These are phyloP conservation scores for Drosophila obscura DNA, from an alignment of 1,140 invertebrate genomes.

Conservation along the genomic window DNA sequence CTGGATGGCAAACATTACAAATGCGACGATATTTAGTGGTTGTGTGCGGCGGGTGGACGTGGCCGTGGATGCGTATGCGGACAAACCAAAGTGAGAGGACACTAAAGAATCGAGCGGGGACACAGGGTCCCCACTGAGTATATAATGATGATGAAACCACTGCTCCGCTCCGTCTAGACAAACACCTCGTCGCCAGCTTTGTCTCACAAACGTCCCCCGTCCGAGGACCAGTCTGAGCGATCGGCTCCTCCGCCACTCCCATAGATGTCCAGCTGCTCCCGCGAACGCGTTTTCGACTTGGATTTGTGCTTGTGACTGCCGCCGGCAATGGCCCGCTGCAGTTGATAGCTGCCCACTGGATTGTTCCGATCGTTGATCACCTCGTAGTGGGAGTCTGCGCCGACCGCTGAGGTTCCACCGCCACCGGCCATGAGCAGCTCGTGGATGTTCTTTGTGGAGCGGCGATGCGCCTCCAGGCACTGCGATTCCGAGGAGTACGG, in stretches of 20 bases:
- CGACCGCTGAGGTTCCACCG: constrained; percentile 6
- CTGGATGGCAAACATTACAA: constrained; percentile 78
- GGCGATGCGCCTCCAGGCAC: constrained; percentile 79
- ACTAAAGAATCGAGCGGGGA: constrained; percentile 11
- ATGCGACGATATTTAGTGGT: constrained; percentile 50
- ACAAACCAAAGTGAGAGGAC: constrained; percentile 26
- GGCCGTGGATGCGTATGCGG: constrained; percentile 6
- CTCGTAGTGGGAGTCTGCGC: constrained; percentile 55
- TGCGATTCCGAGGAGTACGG: constrained; percentile 82
- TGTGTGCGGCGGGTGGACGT: background rate
- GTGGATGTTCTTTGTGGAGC: constrained; percentile 81
- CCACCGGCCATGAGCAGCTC: constrained; percentile 83
- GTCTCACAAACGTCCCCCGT: constrained; percentile 74
- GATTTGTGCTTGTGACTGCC: constrained; percentile 61
- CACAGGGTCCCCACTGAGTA: constrained; percentile 10
- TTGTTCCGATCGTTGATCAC: constrained; percentile 62
- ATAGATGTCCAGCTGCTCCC: constrained; percentile 69
- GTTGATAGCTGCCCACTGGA: constrained; percentile 34
- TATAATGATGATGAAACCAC: constrained; percentile 45
- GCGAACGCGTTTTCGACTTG: constrained; percentile 62
- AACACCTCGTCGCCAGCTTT: constrained; percentile 53
- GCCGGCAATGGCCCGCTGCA: constrained; percentile 34
- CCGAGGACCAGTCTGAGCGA: constrained; percentile 66
- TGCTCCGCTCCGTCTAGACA: constrained; percentile 44
- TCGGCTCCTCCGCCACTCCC: constrained; percentile 37